Percentiles rank a stretch among this genome's conserved stretches.
Conservation (phyloP, 2,113 vertebrate species). For the Monopterus albus region DNA sequence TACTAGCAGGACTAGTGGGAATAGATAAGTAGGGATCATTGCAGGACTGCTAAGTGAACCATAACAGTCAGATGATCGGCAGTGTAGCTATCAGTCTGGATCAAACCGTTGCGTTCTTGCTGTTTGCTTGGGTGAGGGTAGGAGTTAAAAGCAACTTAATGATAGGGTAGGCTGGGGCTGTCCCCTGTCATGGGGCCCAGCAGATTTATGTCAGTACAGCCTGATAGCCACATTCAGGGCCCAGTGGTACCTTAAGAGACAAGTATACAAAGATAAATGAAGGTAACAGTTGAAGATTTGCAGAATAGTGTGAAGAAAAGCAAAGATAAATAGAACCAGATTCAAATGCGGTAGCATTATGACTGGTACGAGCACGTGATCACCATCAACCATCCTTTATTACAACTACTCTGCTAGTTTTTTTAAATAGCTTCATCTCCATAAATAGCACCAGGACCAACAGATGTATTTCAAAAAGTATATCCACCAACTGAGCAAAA, state of each 20-base stretch:
- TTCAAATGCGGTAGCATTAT: not conserved
- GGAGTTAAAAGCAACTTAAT: too few relatives aligned
- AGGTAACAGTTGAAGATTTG: slow-evolving; percentile 13
- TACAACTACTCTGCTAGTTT: not conserved
- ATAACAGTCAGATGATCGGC: too few relatives aligned
- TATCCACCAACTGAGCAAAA: not conserved
- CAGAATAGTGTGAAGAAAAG: too few relatives aligned
- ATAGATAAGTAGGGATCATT: too few relatives aligned
- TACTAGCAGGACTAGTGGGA: too few relatives aligned
- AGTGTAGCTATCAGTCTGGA: too few relatives aligned
- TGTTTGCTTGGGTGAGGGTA: too few relatives aligned
- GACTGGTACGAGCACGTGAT: not conserved
- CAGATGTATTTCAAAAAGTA: not conserved
- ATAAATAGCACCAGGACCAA: not conserved
- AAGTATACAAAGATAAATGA: slow-evolving; percentile 42
- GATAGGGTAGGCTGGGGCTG: too few relatives aligned
- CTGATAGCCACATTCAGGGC: not conserved
- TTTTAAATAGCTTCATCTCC: not conserved
- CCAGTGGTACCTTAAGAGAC: not conserved
- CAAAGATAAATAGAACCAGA: not conserved
- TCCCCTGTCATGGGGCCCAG: too few relatives aligned
- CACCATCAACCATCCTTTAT: not conserved
- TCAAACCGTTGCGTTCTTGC: too few relatives aligned
- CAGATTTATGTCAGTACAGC: too few relatives aligned
- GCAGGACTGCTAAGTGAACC: too few relatives aligned